Evolutionary conservation across 1,140 invertebrate genomes (phyloP).

Genomic region (Bicyclus anynana): DNA sequence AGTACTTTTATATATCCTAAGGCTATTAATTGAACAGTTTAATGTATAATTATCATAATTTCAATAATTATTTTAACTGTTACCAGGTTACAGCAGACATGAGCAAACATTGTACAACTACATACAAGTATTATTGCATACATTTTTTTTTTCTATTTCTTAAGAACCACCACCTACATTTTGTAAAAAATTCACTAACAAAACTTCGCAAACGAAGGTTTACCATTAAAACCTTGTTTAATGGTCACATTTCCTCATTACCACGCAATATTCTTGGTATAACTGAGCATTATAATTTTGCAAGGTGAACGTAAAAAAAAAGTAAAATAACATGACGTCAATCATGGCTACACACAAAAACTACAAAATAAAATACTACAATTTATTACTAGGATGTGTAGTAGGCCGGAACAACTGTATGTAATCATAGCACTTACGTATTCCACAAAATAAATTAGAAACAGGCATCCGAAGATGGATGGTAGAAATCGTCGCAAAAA

Average conservation of each 20-base stretch:
- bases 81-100: too few species aligned
- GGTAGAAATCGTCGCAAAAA: conserved; percentile 41
- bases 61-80: too few species aligned
- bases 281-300: conserved; percentile 19
- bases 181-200: neutral
- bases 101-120: too few species aligned
- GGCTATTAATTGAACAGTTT: too few species aligned
- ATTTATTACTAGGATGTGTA: neutral
- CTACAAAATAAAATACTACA: neutral
- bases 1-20: too few species aligned
- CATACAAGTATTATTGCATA: too few species aligned
- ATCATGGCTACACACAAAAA: neutral
- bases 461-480: conserved; percentile 42
- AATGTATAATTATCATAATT: too few species aligned
- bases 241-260: conserved; percentile 28
- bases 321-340: conserved; percentile 1
- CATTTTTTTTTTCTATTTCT: too few species aligned
- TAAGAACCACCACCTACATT: neutral
- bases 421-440: conserved; percentile 46
- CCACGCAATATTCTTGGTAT: conserved; percentile 28
- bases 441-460: conserved; percentile 47
- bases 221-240: conserved; percentile 17
- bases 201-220: conserved; percentile 1
- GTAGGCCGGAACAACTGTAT: conserved; percentile 37
- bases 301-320: conserved; percentile 33